phyloP scores from a whole-genome alignment of 2,888 invertebrate genomes.

The Koerneria pararmatus region DNA sequence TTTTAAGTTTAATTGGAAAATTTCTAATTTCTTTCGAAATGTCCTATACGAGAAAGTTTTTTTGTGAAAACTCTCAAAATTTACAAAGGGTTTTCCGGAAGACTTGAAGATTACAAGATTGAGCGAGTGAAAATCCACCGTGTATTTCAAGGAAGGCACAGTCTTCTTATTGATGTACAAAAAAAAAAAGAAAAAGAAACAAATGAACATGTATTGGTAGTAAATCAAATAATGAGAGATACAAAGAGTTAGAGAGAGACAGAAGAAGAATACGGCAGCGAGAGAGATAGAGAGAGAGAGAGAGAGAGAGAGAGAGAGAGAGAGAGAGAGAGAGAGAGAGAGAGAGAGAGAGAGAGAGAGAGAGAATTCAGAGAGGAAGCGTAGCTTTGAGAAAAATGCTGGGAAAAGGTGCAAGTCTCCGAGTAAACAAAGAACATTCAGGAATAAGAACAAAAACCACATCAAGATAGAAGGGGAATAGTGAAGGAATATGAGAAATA shows the following conservation, averaged over 20 bases:
- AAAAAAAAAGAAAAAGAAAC: not conserved
- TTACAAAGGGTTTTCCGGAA: too few relatives aligned
- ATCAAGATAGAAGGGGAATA: too few relatives aligned
- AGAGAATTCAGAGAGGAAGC: not conserved
- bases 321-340: not conserved
- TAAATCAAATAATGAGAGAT: not conserved
- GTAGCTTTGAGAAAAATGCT: not conserved
- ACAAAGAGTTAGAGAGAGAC: not conserved
- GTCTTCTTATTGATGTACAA: not conserved
- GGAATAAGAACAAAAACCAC: too few relatives aligned
- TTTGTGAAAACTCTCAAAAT: too few relatives aligned
- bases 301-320: slow-evolving; percentile 1
- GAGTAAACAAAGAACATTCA: too few relatives aligned
- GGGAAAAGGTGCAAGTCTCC: too few relatives aligned
- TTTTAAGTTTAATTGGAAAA: too few relatives aligned
- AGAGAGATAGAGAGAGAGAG: not conserved
- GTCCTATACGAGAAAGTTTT: too few relatives aligned
- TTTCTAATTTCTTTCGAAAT: too few relatives aligned
- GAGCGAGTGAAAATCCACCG: not conserved
- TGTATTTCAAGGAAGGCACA: not conserved
- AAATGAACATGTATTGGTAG: not conserved
- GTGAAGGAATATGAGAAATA: too few relatives aligned
- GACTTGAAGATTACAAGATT: too few relatives aligned
- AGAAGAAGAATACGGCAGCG: not conserved
- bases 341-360: not conserved